phyloP scores from a whole-genome alignment of 2,113 vertebrate genomes.

The Benitochromis conjunctus region DNA sequence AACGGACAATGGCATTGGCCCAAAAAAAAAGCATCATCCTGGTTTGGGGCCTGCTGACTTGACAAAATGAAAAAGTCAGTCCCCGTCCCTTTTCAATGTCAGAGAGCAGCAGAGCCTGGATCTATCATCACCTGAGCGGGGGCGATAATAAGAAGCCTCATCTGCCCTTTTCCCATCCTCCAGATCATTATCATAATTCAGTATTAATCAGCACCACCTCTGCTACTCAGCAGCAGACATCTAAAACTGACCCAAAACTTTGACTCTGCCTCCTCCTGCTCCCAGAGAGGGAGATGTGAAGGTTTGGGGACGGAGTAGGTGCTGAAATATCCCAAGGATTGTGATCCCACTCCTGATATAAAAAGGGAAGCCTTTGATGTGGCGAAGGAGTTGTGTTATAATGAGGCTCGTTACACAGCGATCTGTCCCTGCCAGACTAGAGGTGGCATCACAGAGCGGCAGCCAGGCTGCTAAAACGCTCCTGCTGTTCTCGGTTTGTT shows the following conservation, averaged over 20 bases:
- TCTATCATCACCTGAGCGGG: conserved; percentile 41
- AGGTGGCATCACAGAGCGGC: conserved; percentile 55
- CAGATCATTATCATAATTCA: conserved; percentile 64
- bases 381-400: conserved; percentile 49
- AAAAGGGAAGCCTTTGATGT: conserved; percentile 57
- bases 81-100: conserved; percentile 43
- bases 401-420: conserved; percentile 54
- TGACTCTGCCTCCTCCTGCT: conserved; percentile 22
- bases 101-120: conserved; percentile 33
- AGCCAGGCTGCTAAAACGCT: conserved; percentile 55
- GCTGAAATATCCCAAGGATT: conserved; percentile 50
- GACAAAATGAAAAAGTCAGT: conserved; percentile 36
- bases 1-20: neutral
- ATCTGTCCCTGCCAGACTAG: conserved; percentile 51
- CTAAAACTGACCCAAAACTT: conserved; percentile 58
- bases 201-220: conserved; percentile 56
- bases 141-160: conserved; percentile 45
- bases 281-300: conserved; percentile 18
- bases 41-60: conserved; percentile 41
- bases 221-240: conserved; percentile 29
- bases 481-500: conserved; percentile 58
- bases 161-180: conserved; percentile 43
- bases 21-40: neutral
- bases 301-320: conserved; percentile 15
- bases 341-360: conserved; percentile 41